These are phyloP conservation scores for Meteorus sp. DNA, from an alignment of 1,140 invertebrate species.

Conservation along the genomic window DNA sequence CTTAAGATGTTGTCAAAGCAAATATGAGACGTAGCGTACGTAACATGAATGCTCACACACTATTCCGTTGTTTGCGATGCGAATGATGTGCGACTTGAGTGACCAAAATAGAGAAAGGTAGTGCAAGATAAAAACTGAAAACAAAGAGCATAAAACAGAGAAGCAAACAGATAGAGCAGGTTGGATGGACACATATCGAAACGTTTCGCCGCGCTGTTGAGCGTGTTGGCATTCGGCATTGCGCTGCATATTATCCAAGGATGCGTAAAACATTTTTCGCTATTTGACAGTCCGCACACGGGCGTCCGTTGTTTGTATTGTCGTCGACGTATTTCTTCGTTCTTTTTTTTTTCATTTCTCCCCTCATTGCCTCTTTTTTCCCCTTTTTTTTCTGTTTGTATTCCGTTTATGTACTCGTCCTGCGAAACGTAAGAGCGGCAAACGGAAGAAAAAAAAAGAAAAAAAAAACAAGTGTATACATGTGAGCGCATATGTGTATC, in stretches of 20 bases:
- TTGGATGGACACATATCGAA: conserved; percentile 30
- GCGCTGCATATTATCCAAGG: conserved; percentile 55
- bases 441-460: too few species aligned
- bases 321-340: conserved; percentile 30
- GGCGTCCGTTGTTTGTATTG: conserved; percentile 40
- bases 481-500: too few species aligned
- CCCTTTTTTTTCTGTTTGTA: not conserved
- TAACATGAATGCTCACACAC: conserved; percentile 19
- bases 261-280: conserved; percentile 45
- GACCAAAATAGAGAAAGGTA: too few species aligned
- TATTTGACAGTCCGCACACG: conserved; percentile 48
- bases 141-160: too few species aligned
- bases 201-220: conserved; percentile 29
- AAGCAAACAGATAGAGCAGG: conserved; percentile 20
- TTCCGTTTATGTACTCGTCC: not conserved
- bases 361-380: too few species aligned
- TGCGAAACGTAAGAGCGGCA: not conserved
- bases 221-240: conserved; percentile 55
- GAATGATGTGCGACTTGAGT: not conserved
- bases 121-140: too few species aligned
- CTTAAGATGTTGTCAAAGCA: too few species aligned
- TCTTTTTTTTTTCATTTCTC: conserved; percentile 36
- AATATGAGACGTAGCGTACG: too few species aligned
- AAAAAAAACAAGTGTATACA: too few species aligned
- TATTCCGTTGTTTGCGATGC: conserved; percentile 21